A percentile compares a stretch with the other conserved stretches of the same genome.
Conservation (phyloP, 2,797 vertebrate genomes). For the Phyllotis vaccarum region DNA sequence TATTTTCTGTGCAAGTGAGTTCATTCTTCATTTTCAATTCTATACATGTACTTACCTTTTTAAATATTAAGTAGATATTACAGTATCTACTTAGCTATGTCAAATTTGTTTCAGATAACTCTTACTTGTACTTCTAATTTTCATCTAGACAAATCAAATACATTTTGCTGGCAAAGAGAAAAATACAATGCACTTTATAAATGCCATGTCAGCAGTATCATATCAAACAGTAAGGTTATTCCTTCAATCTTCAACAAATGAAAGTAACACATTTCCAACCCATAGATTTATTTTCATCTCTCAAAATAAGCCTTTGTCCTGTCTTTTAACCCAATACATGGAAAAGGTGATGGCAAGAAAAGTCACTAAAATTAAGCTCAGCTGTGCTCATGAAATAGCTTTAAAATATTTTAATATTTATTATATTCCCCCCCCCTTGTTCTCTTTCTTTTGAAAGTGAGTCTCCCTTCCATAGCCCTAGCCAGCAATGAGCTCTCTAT, state of each 20-base stretch:
- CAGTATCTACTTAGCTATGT: conserved; percentile 67
- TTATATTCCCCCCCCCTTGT: background rate
- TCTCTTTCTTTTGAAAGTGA: background rate
- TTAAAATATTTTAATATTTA: conserved; percentile 27
- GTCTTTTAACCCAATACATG: conserved; percentile 27
- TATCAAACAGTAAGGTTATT: conserved; percentile 45
- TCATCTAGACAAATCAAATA: conserved; percentile 67
- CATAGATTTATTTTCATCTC: conserved; percentile 35
- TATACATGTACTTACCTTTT: conserved; percentile 54
- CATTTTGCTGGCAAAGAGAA: conserved; percentile 49
- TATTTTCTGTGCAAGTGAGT: conserved; percentile 75
- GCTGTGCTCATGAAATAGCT: conserved; percentile 3
- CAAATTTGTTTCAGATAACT: conserved; percentile 68
- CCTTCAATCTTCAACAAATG: conserved; percentile 36
- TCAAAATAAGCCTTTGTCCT: conserved; percentile 58
- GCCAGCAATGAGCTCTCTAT: background rate
- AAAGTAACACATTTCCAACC: conserved; percentile 46
- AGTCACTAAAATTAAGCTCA: conserved; percentile 33
- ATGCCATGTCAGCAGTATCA: conserved; percentile 55
- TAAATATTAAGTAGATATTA: conserved; percentile 50
- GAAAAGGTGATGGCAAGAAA: background rate
- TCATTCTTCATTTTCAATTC: conserved; percentile 70
- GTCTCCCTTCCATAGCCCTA: background rate
- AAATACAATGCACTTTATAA: conserved; percentile 71
- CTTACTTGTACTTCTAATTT: conserved; percentile 73